These are phyloP conservation scores for Rhagophthalmus giganteus DNA, from an alignment of 2,888 invertebrate species.

Conservation along the genomic window DNA sequence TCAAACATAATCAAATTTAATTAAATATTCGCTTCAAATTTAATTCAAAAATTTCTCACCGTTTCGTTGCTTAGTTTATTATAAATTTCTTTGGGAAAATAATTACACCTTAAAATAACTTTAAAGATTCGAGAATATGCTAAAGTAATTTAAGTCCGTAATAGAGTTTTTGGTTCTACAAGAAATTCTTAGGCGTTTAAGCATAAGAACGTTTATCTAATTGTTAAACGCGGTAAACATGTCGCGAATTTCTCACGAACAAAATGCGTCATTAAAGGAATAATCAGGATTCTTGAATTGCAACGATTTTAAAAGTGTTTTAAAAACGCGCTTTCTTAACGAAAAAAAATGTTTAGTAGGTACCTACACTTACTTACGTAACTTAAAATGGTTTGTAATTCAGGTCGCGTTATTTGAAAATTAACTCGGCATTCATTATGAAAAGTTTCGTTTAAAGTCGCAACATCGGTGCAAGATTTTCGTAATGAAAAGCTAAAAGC, in stretches of 20 bases:
- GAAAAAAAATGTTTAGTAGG: too few relatives aligned
- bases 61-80: constrained; percentile 16
- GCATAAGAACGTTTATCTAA: constrained; percentile 6
- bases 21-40: constrained; percentile 41
- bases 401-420: too few relatives aligned
- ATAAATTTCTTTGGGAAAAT: constrained; percentile 18
- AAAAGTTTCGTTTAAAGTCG: too few relatives aligned
- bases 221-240: constrained; percentile 5
- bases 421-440: too few relatives aligned
- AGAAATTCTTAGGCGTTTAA: constrained; percentile 1
- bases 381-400: too few relatives aligned
- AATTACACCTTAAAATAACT: constrained; percentile 9
- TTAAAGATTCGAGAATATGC: constrained; percentile 10
- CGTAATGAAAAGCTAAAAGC: too few relatives aligned
- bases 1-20: constrained; percentile 47
- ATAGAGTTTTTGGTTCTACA: constrained; percentile 8
- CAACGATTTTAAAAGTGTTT: too few relatives aligned
- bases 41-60: constrained; percentile 33
- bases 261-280: not conserved
- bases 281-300: too few relatives aligned
- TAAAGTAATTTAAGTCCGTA: constrained; percentile 15
- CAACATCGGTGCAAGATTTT: too few relatives aligned
- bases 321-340: too few relatives aligned
- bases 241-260: constrained; percentile 2
- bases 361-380: too few relatives aligned